phyloP scores from a whole-genome alignment of 1,140 invertebrate species.

The Heterodera schachtii region DNA sequence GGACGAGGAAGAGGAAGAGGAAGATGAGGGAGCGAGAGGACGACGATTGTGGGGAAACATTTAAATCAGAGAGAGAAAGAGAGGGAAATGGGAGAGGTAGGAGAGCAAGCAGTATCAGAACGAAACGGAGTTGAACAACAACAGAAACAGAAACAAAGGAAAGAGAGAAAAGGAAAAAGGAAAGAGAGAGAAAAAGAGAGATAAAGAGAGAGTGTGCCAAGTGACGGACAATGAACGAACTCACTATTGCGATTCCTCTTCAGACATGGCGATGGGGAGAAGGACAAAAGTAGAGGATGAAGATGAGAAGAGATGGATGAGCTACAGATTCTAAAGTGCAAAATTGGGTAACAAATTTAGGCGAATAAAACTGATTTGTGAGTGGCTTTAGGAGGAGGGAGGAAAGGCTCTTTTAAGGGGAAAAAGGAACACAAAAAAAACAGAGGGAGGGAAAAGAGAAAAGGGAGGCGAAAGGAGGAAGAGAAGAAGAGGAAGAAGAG shows the following conservation, averaged over 20 bases:
- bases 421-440: not conserved
- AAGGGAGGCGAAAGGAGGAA: not conserved
- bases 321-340: not conserved
- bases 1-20: slow-evolving; percentile 5
- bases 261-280: slow-evolving; percentile 31
- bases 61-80: not conserved
- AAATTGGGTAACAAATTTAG: not conserved
- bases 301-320: not conserved
- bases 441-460: not conserved
- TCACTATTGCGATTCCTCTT: slow-evolving; percentile 49
- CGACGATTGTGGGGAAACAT: not conserved
- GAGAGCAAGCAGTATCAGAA: slow-evolving; percentile 18
- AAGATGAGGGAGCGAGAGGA: not conserved
- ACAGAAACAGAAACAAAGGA: not conserved
- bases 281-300: not conserved
- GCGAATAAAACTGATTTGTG: too few species aligned
- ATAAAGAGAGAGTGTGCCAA: not conserved
- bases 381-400: not conserved
- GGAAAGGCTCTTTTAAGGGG: slow-evolving; percentile 1
- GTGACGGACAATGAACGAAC: slow-evolving; percentile 11
- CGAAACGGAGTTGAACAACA: not conserved
- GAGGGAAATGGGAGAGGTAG: not conserved
- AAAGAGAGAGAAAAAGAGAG: not conserved
- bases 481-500: not conserved
- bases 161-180: not conserved